Conservation (phyloP, 2,113 vertebrate species). For the Otolemur garnettii region DNA sequence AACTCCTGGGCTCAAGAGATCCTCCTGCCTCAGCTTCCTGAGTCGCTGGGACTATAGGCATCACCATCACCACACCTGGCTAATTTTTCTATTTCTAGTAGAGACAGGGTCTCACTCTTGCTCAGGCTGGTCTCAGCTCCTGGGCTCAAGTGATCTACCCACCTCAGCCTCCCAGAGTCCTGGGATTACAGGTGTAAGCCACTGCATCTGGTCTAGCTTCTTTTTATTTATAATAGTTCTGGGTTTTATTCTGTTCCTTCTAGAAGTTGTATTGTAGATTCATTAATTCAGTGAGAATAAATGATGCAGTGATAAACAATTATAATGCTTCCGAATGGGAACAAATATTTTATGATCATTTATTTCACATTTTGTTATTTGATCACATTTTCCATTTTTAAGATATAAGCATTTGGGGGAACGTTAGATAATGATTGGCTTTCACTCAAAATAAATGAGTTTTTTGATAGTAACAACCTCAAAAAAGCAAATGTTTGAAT, state of each 20-base stretch:
- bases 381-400: background rate
- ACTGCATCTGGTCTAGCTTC: background rate
- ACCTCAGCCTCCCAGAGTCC: no score
- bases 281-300: background rate
- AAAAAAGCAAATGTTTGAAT: background rate
- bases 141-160: no score
- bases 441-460: background rate
- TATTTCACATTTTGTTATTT: conserved; percentile 16
- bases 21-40: no score
- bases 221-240: background rate
- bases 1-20: no score
- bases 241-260: background rate
- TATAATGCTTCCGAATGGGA: background rate
- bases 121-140: no score
- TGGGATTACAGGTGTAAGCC: no score
- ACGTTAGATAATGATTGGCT: background rate
- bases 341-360: background rate
- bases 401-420: background rate
- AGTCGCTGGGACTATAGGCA: no score
- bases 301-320: background rate
- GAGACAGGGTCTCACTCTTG: no score
- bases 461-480: background rate
- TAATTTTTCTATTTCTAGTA: no score
- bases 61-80: no score
- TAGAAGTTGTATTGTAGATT: background rate